Conservation (phyloP, 2,113 vertebrate genomes). For the Spea bombifrons region DNA sequence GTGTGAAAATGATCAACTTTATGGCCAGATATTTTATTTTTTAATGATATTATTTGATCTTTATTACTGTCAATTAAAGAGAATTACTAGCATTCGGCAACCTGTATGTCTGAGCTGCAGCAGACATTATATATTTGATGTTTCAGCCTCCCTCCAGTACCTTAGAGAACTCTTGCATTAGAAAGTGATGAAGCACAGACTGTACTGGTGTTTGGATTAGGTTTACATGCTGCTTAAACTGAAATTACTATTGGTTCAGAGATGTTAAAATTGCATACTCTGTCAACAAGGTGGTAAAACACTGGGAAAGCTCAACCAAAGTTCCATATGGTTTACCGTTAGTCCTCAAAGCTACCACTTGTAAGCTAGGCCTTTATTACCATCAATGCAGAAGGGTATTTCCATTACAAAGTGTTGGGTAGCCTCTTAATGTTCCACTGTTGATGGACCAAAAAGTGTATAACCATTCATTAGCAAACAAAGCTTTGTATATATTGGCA, state of each 20-base stretch:
- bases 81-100: background rate
- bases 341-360: too few relatives aligned
- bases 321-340: too few relatives aligned
- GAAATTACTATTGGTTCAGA: background rate
- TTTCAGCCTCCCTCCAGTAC: background rate
- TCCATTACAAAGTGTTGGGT: too few relatives aligned
- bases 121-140: background rate
- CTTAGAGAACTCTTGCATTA: background rate
- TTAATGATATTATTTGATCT: constrained; percentile 18
- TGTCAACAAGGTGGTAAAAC: too few relatives aligned
- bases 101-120: background rate
- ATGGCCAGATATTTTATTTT: constrained; percentile 19
- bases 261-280: background rate
- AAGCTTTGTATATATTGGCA: too few relatives aligned
- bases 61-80: constrained; percentile 18
- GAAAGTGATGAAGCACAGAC: background rate
- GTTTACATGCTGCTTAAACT: constrained; percentile 33
- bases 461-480: too few relatives aligned
- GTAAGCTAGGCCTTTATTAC: too few relatives aligned
- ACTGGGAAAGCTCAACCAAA: too few relatives aligned
- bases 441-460: too few relatives aligned
- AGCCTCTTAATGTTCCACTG: too few relatives aligned
- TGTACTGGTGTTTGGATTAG: constrained; percentile 7
- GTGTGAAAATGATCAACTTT: constrained; percentile 17
- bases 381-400: too few relatives aligned